A percentile compares a stretch with the other conserved stretches of the same genome.
These are phyloP conservation scores for Bradysia coprophila DNA, from an alignment of 1,140 invertebrate genomes.

Conservation along the genomic window DNA sequence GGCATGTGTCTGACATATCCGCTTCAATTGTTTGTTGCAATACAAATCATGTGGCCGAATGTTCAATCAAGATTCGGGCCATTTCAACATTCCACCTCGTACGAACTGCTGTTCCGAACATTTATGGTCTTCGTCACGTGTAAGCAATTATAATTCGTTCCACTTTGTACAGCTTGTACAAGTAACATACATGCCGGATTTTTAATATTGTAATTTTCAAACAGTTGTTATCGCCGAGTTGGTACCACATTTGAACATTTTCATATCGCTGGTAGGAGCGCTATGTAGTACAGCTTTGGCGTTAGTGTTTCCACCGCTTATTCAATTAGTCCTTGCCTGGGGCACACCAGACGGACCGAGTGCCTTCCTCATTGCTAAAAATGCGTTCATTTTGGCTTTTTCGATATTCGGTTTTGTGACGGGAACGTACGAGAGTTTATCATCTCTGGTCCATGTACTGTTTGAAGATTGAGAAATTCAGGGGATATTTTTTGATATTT, in stretches of 20 bases:
- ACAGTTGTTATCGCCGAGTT: constrained; percentile 61
- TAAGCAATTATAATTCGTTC: constrained; percentile 30
- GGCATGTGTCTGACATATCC: constrained; percentile 63
- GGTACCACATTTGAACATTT: constrained; percentile 64
- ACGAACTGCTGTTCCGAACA: constrained; percentile 38
- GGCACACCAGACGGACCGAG: constrained; percentile 25
- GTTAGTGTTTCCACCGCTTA: constrained; percentile 71
- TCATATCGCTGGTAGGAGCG: constrained; percentile 83
- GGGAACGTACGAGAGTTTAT: constrained; percentile 52
- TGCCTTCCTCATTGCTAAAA: constrained; percentile 29
- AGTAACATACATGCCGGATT: background rate
- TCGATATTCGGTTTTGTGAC: constrained; percentile 49
- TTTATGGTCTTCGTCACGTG: constrained; percentile 51
- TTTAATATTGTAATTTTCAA: constrained; percentile 11
- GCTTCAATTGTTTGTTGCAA: constrained; percentile 75
- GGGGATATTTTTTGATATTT: background rate
- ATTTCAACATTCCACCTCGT: constrained; percentile 27
- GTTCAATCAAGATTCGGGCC: constrained; percentile 28
- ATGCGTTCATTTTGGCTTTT: constrained; percentile 42
- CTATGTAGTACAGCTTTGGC: constrained; percentile 72
- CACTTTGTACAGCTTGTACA: background rate
- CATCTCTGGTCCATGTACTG: constrained; percentile 35
- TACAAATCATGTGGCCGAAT: constrained; percentile 40
- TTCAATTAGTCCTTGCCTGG: constrained; percentile 51
- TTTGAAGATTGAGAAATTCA: constrained; percentile 1